Base-by-base conservation (phyloP, 2,113 vertebrate genomes). In the Alexandromys fortis region DNA sequence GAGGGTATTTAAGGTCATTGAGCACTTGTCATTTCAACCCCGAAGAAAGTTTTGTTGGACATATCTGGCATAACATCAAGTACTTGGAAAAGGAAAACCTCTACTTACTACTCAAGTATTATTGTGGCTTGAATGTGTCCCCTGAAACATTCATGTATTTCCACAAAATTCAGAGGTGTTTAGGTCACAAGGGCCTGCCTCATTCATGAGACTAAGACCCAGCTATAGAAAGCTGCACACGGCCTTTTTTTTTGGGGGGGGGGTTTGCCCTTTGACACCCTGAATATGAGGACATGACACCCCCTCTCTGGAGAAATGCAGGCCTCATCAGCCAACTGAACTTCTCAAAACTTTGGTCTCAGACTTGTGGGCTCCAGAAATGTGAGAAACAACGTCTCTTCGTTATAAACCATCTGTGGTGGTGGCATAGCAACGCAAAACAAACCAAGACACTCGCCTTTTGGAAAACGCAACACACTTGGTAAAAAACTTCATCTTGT, bases 401-500 rank as follows among this genome's bases (percentile, higher is more conserved):
- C n/a, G 12, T 58, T 61, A 75, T 42, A 83, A 94, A 67, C 24
- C 79, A 72, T 38, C 12, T 61, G 19, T 13, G 19, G 33, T 42
- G 65, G 58, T 52, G 42, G 76, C 58, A 13, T 2, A 93, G 26
- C 42, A 86, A 35, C 13, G 38, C 26, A 68, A 52, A 88, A 82
- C 0, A 3, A 52, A 68, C 12, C 55, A 19, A 61, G 81, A 49
- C 35, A 82, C 49, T 98, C 55, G 99, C 99, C 98, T 99, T 97
- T 98, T 98, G 92, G 98, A 99, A 92, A 98, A 95, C 1, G 97
- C 83, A 45, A 72, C 98, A 67, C 99, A 98, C 96, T 98, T 98
- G 10, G 98, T 98, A 88, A 98, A 99, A 73, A 99, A 98, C 85
- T 98, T 99, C 93, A 96, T 98, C 11, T 96, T 98, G 89, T 99